Base-by-base conservation (phyloP, 2,113 vertebrate genomes). In the Crotalus helleri region DNA sequence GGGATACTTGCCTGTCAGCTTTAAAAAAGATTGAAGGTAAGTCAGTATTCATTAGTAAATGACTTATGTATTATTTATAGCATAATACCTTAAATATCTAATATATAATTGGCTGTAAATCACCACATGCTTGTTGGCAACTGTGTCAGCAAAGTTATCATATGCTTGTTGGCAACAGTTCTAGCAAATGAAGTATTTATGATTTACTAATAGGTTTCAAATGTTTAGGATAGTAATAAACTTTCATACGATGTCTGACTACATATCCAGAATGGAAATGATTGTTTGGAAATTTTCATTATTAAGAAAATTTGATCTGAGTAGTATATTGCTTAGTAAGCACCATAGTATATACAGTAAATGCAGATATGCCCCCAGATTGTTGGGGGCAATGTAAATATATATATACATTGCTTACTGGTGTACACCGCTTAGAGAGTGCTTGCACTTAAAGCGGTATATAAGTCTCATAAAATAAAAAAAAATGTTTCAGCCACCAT, bases 1-100 rank as follows among this genome's bases (percentile, higher is more conserved):
- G 98, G 96, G 98, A 98, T 93, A 95, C 97, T 95, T 99, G 98
- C 95, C 98, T 98, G 94, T 97, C 97, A 0, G 98, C 98, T 89
- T 97, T 98, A 93, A 98, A 98, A 97, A 98, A 98, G 95, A 99
- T 99, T 96, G 98, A 99, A 98, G 98, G 98, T 99, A 98, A 97
- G 97, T 94, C 88, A 46, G 46, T 94, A 93, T 96, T 95, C 91
- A 89, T 46, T 95, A 74, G 85, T 92, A 93, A 55, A 61, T 81
- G 54, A 26, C 3, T 92, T 87, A 7, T 69, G 9, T 81, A 51
- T 90, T 90, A 93, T 88, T 93, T 51, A 2, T 81, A 54, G 21
- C 39, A 26, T 93, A 85, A 23, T 58, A 11, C 93, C 89, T 94
- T 54, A 24, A 85, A 91, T 91, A 95, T 8, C 23, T 90, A 59